Base-by-base conservation (phyloP, 1,140 invertebrate species). In the Anoplophora glabripennis region DNA sequence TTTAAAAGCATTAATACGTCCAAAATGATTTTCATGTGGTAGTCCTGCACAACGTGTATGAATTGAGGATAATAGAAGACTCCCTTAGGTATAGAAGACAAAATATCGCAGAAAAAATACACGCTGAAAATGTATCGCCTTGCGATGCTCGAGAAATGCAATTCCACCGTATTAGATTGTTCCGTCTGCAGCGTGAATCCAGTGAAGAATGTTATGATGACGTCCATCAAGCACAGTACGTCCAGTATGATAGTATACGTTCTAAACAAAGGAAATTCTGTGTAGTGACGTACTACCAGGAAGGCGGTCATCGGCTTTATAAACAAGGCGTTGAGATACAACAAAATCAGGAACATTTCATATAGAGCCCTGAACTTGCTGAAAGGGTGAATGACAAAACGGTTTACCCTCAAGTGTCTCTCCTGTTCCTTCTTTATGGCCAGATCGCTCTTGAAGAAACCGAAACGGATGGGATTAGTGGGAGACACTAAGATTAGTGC, bases 181-280 rank as follows among this genome's bases (percentile, higher is more conserved):
- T 4, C 33, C 15, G 41, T 54, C 15, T 44, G 28, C 9, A 54
- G 10, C 1, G 15, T 40, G 42, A 51, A 65, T 11, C 63, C 63
- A 36, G 57, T 61, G 28, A 53, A 54, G 38, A 61, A 65, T 12
- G 58, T 48, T 4, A 61, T 45, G 10, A 53, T 4, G 12, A 65
- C 21, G 28, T 61, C 57, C 3, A 53, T 10, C 8, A 44, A 11
- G 0, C 51, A 42, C 7, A 61, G 7, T 21, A 54, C 4, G 42
- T 65, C 63, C 2, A 61, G 10, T 8, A 53, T 18, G 2, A 54
- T 12, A 42, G 52, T 12, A 7, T 14, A 10, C 14, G 8, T 1
- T 44, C 10, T 33, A 17, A 33, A 28, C 12, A 10, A 18, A 7
- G 1, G 4, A 7, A 12, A 15, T 7, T 44, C 15, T 1, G n/a